Base-by-base conservation (phyloP, 1,140 invertebrate species). In the Drosophila bifasciata region DNA sequence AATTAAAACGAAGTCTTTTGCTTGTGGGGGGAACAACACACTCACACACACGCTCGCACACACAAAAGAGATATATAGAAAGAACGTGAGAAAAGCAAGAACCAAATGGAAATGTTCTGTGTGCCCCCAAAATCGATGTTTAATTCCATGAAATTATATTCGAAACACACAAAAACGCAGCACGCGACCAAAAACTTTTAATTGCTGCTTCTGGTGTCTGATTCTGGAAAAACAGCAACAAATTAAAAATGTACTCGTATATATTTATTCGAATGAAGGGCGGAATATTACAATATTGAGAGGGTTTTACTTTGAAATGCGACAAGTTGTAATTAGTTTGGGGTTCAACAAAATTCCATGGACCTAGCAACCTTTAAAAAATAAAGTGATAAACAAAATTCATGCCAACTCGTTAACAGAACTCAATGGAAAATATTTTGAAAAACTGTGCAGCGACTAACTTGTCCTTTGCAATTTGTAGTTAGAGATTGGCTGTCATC, bases 91-190 rank as follows among this genome's bases (percentile, higher is more conserved):
- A n/a, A n/a, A n/a, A n/a, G n/a, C 3, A 28, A 2, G 7, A 15
- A 15, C 13, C 4, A n/a, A 39, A 7, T 11, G 13, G 15, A 7
- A 39, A 44, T 25, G 25, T 44, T 44, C 15, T 36, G 11, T 4
- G 11, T n/a, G n/a, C n/a, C 11, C 11, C 21, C 7, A 19, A 32
- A 66, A 66, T 66, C 49, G 32, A 43, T 66, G 60, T 41, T 41
- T 61, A 80, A 76, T 76, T 61, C 57, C 58, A 76, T 67, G 40
- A 62, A 51, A 80, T 80, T 80, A 80, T 25, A 49, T 67, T 72
- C 32, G 28, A 32, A 32, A 32, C 28, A 36, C 11, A 9, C 8
- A 9, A 36, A 36, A 36, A 9, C 19, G 0, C 25, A 25, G 17
- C 55, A 68, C 53, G 53, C 58, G 16, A 72, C 17, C 2, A 3